Evolutionary conservation across 1,140 invertebrate genomes (phyloP).

Genomic region (Hyles euphorbiae): DNA sequence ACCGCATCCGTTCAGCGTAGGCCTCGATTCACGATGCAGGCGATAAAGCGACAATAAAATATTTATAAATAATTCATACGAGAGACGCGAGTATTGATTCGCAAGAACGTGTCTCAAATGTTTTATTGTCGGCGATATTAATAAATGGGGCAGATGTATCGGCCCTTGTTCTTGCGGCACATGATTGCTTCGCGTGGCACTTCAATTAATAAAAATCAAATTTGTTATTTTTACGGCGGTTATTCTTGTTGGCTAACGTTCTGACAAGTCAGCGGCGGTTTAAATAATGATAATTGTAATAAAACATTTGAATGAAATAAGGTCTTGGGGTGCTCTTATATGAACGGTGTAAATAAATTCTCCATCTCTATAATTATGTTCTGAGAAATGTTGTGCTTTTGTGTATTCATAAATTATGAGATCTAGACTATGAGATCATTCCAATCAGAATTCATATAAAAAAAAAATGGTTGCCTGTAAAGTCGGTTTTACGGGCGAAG

Average conservation of each 20-base stretch:
- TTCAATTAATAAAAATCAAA: conserved; percentile 71
- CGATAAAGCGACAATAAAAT: conserved; percentile 70
- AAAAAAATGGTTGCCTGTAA: too few species aligned
- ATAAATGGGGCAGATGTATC: conserved; percentile 67
- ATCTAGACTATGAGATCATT: too few species aligned
- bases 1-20: conserved; percentile 41
- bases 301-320: too few species aligned
- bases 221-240: conserved; percentile 15
- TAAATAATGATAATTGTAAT: too few species aligned
- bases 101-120: conserved; percentile 72
- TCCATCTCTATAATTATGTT: too few species aligned
- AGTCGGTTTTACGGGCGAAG: too few species aligned
- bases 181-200: conserved; percentile 43
- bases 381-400: too few species aligned
- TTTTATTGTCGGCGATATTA: conserved; percentile 64
- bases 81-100: conserved; percentile 60
- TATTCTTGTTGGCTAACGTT: not conserved
- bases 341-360: too few species aligned
- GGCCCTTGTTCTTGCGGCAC: conserved; percentile 37
- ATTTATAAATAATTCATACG: conserved; percentile 69
- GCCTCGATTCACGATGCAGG: conserved; percentile 41
- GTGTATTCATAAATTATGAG: too few species aligned
- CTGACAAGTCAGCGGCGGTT: too few species aligned
- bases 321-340: too few species aligned
- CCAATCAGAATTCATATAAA: too few species aligned